Evolutionary conservation across 2,113 vertebrate species (phyloP).

Genomic region (Lepus timidus): DNA sequence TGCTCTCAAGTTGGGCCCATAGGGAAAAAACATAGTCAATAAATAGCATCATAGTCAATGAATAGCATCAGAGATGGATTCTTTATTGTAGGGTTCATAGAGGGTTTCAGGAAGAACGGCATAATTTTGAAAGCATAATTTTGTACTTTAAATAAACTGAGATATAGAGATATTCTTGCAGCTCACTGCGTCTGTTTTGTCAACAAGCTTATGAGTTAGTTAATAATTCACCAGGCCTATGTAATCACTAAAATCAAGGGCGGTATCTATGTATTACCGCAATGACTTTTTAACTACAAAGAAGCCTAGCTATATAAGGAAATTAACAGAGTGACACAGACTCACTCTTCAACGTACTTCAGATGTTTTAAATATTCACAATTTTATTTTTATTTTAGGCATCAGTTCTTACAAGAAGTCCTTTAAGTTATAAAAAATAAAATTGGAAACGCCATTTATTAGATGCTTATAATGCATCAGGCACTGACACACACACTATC

Average conservation of each 20-base stretch:
- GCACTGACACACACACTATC: not conserved
- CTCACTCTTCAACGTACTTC: not conserved
- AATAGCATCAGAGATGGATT: conserved; percentile 82
- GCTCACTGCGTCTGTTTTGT: conserved; percentile 47
- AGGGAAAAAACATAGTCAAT: conserved; percentile 80
- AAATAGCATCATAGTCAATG: conserved; percentile 80
- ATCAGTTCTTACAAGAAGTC: not conserved
- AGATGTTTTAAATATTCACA: conserved; percentile 46
- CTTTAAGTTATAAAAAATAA: conserved; percentile 10
- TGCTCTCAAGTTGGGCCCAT: conserved; percentile 79
- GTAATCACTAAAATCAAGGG: conserved; percentile 9
- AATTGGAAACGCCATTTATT: not conserved
- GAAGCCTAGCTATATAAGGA: conserved; percentile 28
- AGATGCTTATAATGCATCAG: not conserved
- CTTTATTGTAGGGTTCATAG: conserved; percentile 11
- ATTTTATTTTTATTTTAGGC: conserved; percentile 36
- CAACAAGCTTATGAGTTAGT: conserved; percentile 9
- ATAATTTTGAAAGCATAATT: conserved; percentile 82
- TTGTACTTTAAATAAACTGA: conserved; percentile 70
- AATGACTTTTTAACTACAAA: conserved; percentile 27
- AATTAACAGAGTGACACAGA: not conserved
- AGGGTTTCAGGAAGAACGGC: conserved; percentile 81
- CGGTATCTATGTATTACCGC: not conserved
- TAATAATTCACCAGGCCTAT: conserved; percentile 51
- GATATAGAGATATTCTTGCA: not conserved